Evolutionary conservation across 1,140 invertebrate species (phyloP), one percentile per base, ranked within the genome.

Genomic region (Polyergus mexicanus): DNA sequence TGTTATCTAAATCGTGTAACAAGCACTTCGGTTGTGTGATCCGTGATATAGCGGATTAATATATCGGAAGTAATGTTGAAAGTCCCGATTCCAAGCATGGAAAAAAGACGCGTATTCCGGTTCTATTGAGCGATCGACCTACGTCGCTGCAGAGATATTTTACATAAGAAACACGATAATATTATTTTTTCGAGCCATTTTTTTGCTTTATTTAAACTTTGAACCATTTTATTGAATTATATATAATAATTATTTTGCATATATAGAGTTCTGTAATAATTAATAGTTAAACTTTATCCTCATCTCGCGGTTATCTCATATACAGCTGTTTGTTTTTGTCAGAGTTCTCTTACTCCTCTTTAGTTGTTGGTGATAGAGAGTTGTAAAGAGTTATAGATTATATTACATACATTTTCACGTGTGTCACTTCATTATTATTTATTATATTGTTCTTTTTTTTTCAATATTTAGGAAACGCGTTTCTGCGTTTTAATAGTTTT

Each of bases 161-260:
- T 83, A 89, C 60, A 83, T 88, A 89, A 91, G 76, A 90, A 86
- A 91, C 72, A 89, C 86, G 89, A 81, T 86, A 88, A 86, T 32
- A 32, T 86, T 25, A 83, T 89, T 78, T 74, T 41, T 89, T 66
- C 63, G 83, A 72, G 81, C 85, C 80, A 87, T 90, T 87, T 91
- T 90, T 85, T 92, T 92, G 65, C 88, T 93, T 92, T 92, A 90
- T 92, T 92, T 89, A 92, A 92, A 92, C 91, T 91, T 91, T 91
- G 86, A 92, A 89, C 80, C 89, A 89, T 89, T 93, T 91, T 88
- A 92, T 90, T 93, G 86, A 92, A 92, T 91, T 92, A 92, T 92
- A 86, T 93, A 93, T 93, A 93, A 92, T 93, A 88, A 92, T 92
- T 91, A 92, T 92, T 88, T 92, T 89, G 88, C 86, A 91, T 93